phyloP scores from a whole-genome alignment of 2,797 vertebrate species.

The Bryconaethiops microstoma region DNA sequence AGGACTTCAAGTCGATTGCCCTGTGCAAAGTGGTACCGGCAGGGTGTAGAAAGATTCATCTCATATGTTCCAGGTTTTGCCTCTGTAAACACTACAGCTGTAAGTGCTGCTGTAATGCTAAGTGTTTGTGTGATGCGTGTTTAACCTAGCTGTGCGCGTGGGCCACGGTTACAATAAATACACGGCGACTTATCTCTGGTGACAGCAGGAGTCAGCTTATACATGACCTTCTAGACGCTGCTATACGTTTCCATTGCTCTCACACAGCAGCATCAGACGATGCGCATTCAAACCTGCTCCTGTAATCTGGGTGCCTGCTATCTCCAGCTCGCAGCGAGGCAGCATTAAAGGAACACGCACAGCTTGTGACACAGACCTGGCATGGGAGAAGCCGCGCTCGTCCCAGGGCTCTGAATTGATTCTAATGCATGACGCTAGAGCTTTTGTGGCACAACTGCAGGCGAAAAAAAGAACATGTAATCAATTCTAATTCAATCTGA shows the following conservation, averaged over 20 bases:
- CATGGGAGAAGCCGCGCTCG: constrained; percentile 45
- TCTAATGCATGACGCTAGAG: constrained; percentile 38
- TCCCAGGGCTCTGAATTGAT: constrained; percentile 44
- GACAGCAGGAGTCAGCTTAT: constrained; percentile 46
- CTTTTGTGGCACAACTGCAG: constrained; percentile 50
- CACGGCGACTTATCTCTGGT: constrained; percentile 44
- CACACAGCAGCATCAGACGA: constrained; percentile 33
- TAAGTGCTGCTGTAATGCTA: constrained; percentile 20
- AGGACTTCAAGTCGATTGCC: not conserved
- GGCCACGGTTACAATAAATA: constrained; percentile 42
- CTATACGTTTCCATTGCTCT: constrained; percentile 41
- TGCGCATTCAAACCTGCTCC: constrained; percentile 38
- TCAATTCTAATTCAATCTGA: constrained; percentile 63
- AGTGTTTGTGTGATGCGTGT: constrained; percentile 16
- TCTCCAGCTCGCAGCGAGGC: constrained; percentile 42
- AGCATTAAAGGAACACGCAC: constrained; percentile 48
- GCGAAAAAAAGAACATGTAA: constrained; percentile 45
- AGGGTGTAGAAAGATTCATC: too few relatives aligned
- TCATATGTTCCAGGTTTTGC: not conserved
- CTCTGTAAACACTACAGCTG: not conserved
- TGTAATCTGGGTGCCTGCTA: constrained; percentile 45
- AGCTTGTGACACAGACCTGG: constrained; percentile 53
- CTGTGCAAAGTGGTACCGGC: not conserved
- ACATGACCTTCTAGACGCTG: constrained; percentile 34
- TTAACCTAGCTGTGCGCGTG: constrained; percentile 1